Percentiles rank a stretch among this genome's conserved stretches.
Conservation (phyloP, 2,113 vertebrate species). For the Herpailurus yagouaroundi region DNA sequence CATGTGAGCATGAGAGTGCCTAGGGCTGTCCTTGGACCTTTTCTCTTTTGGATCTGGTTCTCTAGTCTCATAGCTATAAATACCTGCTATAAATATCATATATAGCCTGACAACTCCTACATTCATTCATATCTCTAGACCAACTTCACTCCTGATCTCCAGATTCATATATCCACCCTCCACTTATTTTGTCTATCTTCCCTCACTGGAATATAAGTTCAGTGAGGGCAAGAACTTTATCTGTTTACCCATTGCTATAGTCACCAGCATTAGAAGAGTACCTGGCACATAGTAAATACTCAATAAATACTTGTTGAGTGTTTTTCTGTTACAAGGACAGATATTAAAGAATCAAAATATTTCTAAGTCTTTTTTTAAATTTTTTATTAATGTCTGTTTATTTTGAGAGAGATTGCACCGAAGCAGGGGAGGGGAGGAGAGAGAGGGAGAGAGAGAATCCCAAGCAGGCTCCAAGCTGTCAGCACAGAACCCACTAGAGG, state of each 20-base stretch:
- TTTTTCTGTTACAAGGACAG: slow-evolving; percentile 17
- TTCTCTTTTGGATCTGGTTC: not conserved
- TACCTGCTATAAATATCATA: not conserved
- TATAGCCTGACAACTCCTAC: not conserved
- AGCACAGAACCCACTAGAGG: too few relatives aligned
- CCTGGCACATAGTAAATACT: not conserved
- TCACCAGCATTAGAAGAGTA: not conserved
- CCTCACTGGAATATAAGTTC: not conserved
- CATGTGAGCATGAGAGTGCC: not conserved
- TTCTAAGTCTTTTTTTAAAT: not conserved
- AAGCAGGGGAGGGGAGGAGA: too few relatives aligned
- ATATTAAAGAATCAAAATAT: slow-evolving; percentile 30
- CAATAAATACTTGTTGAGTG: not conserved
- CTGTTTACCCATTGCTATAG: not conserved
- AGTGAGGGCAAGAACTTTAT: not conserved
- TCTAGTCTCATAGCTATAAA: not conserved
- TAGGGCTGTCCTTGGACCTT: not conserved
- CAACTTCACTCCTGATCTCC: not conserved
- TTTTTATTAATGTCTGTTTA: too few relatives aligned
- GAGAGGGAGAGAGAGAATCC: too few relatives aligned
- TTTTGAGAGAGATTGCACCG: too few relatives aligned
- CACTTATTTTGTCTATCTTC: not conserved
- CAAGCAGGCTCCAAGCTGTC: too few relatives aligned
- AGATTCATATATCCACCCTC: not conserved
- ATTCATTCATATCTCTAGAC: not conserved